Evolutionary conservation across 2,888 invertebrate genomes (phyloP).

Genomic region (Sicus ferrugineus): DNA sequence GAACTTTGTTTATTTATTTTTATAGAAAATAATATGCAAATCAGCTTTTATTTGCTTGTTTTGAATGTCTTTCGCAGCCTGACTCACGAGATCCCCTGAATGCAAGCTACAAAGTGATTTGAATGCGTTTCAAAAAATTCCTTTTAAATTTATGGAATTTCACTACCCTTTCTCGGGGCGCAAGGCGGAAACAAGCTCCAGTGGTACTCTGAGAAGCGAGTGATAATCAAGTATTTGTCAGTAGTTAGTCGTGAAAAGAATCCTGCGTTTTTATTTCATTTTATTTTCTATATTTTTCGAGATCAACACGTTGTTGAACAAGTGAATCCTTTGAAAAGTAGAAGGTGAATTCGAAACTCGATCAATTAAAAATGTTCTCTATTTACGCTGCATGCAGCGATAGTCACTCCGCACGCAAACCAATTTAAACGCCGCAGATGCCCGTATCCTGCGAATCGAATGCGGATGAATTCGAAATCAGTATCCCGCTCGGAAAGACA

Average conservation of each 20-base stretch:
- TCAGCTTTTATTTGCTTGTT: slow-evolving; percentile 47
- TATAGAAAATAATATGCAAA: slow-evolving; percentile 55
- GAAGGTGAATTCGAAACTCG: slow-evolving; percentile 7
- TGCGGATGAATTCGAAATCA: not conserved
- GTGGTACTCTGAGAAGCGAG: no score
- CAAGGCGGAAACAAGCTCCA: no score
- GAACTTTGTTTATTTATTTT: slow-evolving; percentile 28
- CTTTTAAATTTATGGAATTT: no score
- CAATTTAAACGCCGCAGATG: no score
- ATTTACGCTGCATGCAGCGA: slow-evolving; percentile 3
- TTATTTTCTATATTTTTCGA: no score
- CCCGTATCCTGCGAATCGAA: no score
- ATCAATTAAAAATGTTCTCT: slow-evolving; percentile 29
- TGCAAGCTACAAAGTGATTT: slow-evolving; percentile 1
- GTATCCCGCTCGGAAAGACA: not conserved
- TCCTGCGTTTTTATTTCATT: no score
- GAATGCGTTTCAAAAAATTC: not conserved
- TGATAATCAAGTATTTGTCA: no score
- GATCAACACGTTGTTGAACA: no score
- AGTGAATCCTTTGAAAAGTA: no score
- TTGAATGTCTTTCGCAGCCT: slow-evolving; percentile 10
- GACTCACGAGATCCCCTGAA: not conserved
- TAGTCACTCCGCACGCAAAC: not conserved
- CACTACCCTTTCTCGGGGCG: no score
- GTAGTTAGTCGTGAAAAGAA: not conserved